These are phyloP conservation scores for Macrotis lagotis DNA, from an alignment of 2,113 vertebrate species.

Conservation along the genomic window DNA sequence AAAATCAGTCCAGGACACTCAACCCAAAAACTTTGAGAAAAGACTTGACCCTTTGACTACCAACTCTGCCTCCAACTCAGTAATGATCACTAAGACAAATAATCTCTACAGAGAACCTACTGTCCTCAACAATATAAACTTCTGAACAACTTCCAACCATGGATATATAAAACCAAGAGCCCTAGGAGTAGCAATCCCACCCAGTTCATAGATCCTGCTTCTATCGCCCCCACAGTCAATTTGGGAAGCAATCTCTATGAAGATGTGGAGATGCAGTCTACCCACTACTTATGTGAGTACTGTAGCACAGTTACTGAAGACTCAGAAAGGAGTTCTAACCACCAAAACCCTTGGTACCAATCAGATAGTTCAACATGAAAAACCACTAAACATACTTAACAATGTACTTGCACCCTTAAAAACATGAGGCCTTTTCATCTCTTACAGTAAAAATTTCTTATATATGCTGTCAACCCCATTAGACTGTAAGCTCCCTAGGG, in stretches of 20 bases:
- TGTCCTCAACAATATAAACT: background rate
- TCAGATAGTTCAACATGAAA: background rate
- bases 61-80: background rate
- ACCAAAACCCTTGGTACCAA: background rate
- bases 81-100: background rate
- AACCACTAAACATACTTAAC: background rate
- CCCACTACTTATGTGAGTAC: too few species aligned
- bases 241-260: background rate
- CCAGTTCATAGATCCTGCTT: background rate
- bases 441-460: too few species aligned
- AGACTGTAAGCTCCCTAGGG: too few species aligned
- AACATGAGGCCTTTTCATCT: too few species aligned
- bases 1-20: background rate
- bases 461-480: too few species aligned
- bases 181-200: background rate
- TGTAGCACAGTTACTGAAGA: background rate
- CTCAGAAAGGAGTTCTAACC: background rate
- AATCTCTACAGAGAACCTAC: background rate
- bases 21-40: background rate
- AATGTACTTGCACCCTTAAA: too few species aligned
- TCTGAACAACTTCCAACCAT: background rate
- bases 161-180: background rate
- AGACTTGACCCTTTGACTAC: background rate
- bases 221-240: too few species aligned
- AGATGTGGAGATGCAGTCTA: background rate